These are phyloP conservation scores for Lithophane semibrunnea DNA, from an alignment of 2,888 invertebrate species.

Conservation along the genomic window DNA sequence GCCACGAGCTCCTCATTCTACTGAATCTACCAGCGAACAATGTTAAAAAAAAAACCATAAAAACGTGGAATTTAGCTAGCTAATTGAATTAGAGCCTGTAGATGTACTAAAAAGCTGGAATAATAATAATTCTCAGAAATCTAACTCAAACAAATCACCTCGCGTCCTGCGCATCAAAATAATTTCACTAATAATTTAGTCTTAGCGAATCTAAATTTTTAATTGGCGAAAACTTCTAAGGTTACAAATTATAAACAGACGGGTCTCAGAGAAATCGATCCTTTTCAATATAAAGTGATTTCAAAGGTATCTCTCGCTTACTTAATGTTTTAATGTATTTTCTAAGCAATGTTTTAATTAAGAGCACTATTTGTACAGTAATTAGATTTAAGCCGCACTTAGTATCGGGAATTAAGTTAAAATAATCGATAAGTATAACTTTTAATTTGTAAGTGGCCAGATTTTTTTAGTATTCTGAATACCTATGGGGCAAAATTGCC, in stretches of 20 bases:
- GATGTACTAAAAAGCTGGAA: no score
- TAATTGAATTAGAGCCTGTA: no score
- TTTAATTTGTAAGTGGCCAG: not conserved
- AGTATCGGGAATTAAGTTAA: not conserved
- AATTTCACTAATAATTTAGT: slow-evolving; percentile 6
- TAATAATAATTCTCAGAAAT: slow-evolving; percentile 13
- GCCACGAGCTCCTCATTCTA: no score
- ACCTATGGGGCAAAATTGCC: no score
- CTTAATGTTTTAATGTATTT: slow-evolving; percentile 23
- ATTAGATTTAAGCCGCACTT: slow-evolving; percentile 8
- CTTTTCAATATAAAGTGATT: slow-evolving; percentile 7
- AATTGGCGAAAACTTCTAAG: slow-evolving; percentile 17
- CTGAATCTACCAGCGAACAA: no score
- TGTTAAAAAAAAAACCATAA: no score
- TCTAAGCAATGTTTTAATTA: slow-evolving; percentile 30
- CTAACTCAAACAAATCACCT: not conserved
- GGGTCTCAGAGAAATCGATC: slow-evolving; percentile 20
- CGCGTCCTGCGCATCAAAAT: slow-evolving; percentile 4
- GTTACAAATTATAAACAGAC: slow-evolving; percentile 28
- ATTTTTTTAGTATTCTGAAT: not conserved
- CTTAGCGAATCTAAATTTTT: slow-evolving; percentile 14
- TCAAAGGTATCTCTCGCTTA: slow-evolving; percentile 15
- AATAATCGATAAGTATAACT: not conserved
- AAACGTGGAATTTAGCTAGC: no score
- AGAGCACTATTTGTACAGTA: slow-evolving; percentile 4